Base-by-base conservation (phyloP, 2,888 invertebrate species). In the Liposcelis brunnea region DNA sequence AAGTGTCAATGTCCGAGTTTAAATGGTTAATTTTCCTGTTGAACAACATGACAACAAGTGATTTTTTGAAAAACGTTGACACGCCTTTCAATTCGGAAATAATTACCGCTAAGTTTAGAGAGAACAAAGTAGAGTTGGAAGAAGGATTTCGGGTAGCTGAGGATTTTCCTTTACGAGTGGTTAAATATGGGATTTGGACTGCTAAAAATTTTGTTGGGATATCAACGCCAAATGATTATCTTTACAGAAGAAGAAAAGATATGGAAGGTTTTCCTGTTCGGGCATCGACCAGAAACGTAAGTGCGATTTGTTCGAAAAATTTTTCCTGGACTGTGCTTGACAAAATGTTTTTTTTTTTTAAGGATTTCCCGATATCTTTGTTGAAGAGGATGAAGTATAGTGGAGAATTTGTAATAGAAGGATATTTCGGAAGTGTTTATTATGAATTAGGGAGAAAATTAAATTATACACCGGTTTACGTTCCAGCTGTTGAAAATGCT, bases 231-330 rank as follows among this genome's bases (percentile, higher is more conserved):
- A 8, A 14, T n/a, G 19, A 12, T 3, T 40, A 21, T 19, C 6
- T n/a, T 4, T 40, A 19, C 19, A 16, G 5, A 10, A 16, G 12
- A 6, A 16, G 40, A 7, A 18, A 19, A 5, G 40, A 40, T 18
- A 6, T 40, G n/a, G 40, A 40, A 19, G 40, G 40, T 3, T 8
- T 21, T 19, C 40, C 40, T 5, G 5, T 40, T 14, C 6, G 40
- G 16, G 40, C 40, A 8, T 12, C 40, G 16, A 40, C 40, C 4
- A 40, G 21, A 40, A 21, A 40, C 19, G 40, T 40, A 40, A 40
- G 19, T 19, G 8, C 8, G 4, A 26, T 4, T 26, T 26, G 8
- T 26, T 26, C 8, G 5, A 26, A 26, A 26, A 4, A 26, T 26
- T 26, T 26, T 26, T 26, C 26, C 26, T 26, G 5, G 26, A 26